Evolutionary conservation across 2,797 vertebrate genomes (phyloP).

Genomic region (Heliangelus exortis): DNA sequence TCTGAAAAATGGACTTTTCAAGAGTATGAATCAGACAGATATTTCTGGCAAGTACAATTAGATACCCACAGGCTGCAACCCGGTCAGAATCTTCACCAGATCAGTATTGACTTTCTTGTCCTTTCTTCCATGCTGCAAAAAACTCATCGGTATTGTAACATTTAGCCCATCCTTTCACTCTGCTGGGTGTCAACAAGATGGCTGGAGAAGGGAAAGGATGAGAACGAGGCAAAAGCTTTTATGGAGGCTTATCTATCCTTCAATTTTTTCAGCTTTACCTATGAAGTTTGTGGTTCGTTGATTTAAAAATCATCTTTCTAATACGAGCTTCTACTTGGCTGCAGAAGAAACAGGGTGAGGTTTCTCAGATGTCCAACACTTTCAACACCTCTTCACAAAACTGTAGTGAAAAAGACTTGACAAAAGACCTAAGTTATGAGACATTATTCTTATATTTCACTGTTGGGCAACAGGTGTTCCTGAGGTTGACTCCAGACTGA

Average conservation of each 20-base stretch:
- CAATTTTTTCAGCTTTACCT: not conserved
- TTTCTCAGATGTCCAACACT: not conserved
- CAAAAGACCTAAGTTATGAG: not conserved
- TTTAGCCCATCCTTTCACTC: not conserved
- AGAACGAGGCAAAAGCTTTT: not conserved
- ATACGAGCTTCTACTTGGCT: not conserved
- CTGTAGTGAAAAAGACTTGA: not conserved
- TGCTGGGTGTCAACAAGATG: not conserved
- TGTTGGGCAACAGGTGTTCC: not conserved
- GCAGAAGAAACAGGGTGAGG: not conserved
- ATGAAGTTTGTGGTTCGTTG: not conserved
- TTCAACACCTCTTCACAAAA: not conserved
- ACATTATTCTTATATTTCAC: not conserved
- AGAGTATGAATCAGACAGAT: not conserved
- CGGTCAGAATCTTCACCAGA: constrained; percentile 18
- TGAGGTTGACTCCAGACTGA: not conserved
- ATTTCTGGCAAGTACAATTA: constrained; percentile 21
- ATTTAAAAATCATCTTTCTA: not conserved
- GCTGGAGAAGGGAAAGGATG: not conserved
- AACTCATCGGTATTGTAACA: not conserved
- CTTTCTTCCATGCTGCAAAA: not conserved
- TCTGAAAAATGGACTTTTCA: not conserved
- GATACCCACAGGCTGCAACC: not conserved
- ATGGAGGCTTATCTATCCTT: not conserved
- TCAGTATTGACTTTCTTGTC: constrained; percentile 16